These are phyloP conservation scores for Actinia equina DNA, from an alignment of 64 coral and sea anemone species.

Conservation along the genomic window DNA sequence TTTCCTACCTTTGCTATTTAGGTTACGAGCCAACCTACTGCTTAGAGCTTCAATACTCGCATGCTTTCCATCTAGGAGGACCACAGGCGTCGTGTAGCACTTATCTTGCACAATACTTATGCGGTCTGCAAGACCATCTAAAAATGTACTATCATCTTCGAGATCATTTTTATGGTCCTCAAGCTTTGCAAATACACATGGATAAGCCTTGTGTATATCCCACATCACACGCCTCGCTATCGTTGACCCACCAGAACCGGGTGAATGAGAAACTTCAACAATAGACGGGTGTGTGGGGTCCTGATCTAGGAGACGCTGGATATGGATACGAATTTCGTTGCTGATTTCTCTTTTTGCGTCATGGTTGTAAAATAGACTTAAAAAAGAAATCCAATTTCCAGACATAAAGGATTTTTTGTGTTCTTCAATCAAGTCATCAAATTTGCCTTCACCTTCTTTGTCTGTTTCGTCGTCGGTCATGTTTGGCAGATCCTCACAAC, in stretches of 20 bases:
- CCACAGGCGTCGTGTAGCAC: slow-evolving; percentile 49
- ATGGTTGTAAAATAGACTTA: slow-evolving; percentile 64
- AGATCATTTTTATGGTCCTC: slow-evolving; percentile 24
- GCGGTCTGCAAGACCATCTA: slow-evolving; percentile 23
- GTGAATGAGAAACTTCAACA: slow-evolving; percentile 65
- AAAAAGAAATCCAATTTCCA: slow-evolving; percentile 58
- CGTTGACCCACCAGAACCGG: slow-evolving; percentile 75
- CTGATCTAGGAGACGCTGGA: slow-evolving; percentile 54
- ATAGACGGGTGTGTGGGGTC: slow-evolving; percentile 41
- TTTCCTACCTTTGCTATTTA: slow-evolving; percentile 39
- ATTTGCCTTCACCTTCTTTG: background rate
- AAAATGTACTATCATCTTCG: slow-evolving; percentile 54
- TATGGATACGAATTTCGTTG: slow-evolving; percentile 38
- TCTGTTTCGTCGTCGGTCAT: too few species aligned
- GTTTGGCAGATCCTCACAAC: slow-evolving; percentile 44
- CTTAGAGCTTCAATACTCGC: slow-evolving; percentile 42
- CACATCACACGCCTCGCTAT: slow-evolving; percentile 79
- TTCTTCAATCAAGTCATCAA: slow-evolving; percentile 27
- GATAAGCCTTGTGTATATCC: slow-evolving; percentile 65
- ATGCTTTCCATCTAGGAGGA: slow-evolving; percentile 77
- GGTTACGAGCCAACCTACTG: slow-evolving; percentile 51
- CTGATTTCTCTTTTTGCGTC: slow-evolving; percentile 56
- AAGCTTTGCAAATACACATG: slow-evolving; percentile 47
- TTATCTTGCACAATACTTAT: slow-evolving; percentile 50
- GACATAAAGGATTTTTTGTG: slow-evolving; percentile 65